Evolutionary conservation across 2,888 invertebrate species (phyloP).

Genomic region (Dioctria rufipes): DNA sequence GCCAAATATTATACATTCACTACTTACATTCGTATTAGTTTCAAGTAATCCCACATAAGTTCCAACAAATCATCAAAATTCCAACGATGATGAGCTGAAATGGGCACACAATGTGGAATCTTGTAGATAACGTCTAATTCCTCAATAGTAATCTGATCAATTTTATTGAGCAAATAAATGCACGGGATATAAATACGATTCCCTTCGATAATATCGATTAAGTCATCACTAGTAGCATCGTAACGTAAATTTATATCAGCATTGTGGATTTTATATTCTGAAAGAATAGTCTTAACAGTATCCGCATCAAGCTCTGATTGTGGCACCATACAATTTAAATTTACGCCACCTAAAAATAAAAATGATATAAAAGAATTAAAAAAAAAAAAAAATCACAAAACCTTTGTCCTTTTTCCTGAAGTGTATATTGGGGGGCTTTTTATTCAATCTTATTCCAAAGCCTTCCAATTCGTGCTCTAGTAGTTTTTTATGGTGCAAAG

Average conservation of each 20-base stretch:
- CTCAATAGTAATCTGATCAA: conserved; percentile 96
- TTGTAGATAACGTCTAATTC: conserved; percentile 98
- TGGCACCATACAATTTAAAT: conserved; percentile 90
- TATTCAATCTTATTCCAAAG: conserved; percentile 96
- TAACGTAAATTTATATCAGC: conserved; percentile 96
- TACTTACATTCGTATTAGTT: conserved; percentile 90
- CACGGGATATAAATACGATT: conserved; percentile 98
- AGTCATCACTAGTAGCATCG: conserved; percentile 97
- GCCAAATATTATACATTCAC: background rate
- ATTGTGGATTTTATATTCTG: conserved; percentile 99
- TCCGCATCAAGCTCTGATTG: conserved; percentile 96
- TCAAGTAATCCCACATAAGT: conserved; percentile 98
- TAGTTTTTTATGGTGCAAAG: conserved; percentile 94
- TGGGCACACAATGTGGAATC: conserved; percentile 99
- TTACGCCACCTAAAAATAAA: conserved; percentile 81
- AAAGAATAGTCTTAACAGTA: conserved; percentile 94
- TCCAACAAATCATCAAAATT: conserved; percentile 98
- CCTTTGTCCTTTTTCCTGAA: conserved; percentile 98
- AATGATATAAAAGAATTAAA: background rate
- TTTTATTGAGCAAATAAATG: conserved; percentile 98
- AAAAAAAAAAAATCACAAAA: conserved; percentile 23
- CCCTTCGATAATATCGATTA: conserved; percentile 99
- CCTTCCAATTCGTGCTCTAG: conserved; percentile 99
- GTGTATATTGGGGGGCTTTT: conserved; percentile 96
- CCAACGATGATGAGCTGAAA: conserved; percentile 99